Base-by-base conservation (phyloP, 2,113 vertebrate species). In the Lontra canadensis region DNA sequence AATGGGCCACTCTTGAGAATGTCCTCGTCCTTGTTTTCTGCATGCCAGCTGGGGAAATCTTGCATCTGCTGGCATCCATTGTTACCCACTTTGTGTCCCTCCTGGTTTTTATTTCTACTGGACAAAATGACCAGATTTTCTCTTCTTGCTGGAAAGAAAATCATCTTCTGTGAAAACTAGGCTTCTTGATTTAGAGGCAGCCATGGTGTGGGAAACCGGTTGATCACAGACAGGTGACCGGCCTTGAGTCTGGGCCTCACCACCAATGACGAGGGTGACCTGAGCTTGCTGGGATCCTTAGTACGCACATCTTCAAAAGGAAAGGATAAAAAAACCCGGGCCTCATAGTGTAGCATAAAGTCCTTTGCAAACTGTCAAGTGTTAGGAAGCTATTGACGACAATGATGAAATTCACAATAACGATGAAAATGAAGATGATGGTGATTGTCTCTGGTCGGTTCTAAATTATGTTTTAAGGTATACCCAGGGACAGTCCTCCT, bases 81-180 rank as follows among this genome's bases (percentile, higher is more conserved):
- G 80, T 82, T 31, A 95, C 52, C 55, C 55, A 69, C 5, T 63
- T 59, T 94, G 44, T 67, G 20, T 76, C 79, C 39, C 79, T 83
- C 61, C 73, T 69, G 47, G 18, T 25, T 78, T 86, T 95, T 94
- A 34, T 91, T 36, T 90, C 76, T 92, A 76, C 47, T 42, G 82
- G 49, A 85, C 18, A 61, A 95, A 36, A 88, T 34, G 59, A 69
- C 26, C 52, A 92, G 52, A 76, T 95, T 92, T 92, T 90, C 78
- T 44, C 61, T 85, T 44, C 49, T 90, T 73, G 88, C n/a, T 42
- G 36, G 87, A 55, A 94, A 76, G 55, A 96, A 95, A 96, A 55
- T 14, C 1, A 26, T 86, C 31, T 88, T 94, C 89, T 71, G 71
- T 88, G 63, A 90, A 95, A 88, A 95, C 11, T 3, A 59, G 59